These are phyloP conservation scores for Seriola rivoliana DNA, from an alignment of 2,113 vertebrate species.

Conservation along the genomic window DNA sequence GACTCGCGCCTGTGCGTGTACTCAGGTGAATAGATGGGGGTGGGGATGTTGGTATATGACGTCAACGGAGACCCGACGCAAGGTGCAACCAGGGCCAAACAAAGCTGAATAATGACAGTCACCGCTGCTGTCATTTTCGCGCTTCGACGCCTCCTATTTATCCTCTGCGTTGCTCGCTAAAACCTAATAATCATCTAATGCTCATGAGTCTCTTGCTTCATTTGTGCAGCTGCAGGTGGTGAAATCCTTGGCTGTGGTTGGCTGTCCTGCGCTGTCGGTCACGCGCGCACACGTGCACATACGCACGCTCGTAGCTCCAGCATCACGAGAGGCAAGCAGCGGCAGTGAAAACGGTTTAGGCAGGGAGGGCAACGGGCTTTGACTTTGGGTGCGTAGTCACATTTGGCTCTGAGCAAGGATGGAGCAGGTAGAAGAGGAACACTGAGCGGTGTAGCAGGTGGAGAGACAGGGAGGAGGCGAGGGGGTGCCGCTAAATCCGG, in stretches of 20 bases:
- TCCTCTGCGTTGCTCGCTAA: no score
- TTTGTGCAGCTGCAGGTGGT: constrained; percentile 4
- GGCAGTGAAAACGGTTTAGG: not conserved
- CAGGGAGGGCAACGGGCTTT: constrained; percentile 26
- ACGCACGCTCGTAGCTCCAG: constrained; percentile 20
- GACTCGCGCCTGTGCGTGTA: constrained; percentile 26
- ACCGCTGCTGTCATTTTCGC: no score
- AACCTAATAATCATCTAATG: not conserved
- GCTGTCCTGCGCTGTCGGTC: constrained; percentile 45
- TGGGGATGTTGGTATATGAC: constrained; percentile 68
- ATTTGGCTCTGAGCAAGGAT: constrained; percentile 34
- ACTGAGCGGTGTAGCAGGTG: constrained; percentile 33
- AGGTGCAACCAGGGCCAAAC: constrained; percentile 13
- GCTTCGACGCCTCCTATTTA: not conserved
- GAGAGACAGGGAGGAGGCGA: not conserved
- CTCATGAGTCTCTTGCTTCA: not conserved
- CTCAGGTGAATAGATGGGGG: constrained; percentile 55
- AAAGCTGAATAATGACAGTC: constrained; percentile 7
- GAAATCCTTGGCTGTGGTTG: constrained; percentile 27
- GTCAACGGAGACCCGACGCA: constrained; percentile 59
- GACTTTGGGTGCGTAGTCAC: constrained; percentile 47
- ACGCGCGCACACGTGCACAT: constrained; percentile 61
- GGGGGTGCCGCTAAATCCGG: constrained; percentile 26
- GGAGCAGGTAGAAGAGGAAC: constrained; percentile 31
- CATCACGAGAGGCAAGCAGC: constrained; percentile 29